A percentile compares a stretch with the other conserved stretches of the same genome.
phyloP scores from a whole-genome alignment of 2,888 invertebrate genomes.

The Agrochola lychnidis region DNA sequence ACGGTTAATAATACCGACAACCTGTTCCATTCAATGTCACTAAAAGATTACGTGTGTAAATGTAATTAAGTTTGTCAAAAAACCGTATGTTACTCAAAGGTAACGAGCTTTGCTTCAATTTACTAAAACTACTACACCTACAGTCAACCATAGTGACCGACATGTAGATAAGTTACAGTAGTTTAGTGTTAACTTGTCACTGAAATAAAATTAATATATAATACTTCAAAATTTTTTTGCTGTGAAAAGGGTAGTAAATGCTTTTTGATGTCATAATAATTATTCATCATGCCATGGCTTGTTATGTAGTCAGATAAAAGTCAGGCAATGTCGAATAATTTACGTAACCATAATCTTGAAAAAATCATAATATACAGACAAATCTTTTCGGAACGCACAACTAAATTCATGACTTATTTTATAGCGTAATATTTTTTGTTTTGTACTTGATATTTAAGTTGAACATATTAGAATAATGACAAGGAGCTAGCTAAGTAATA shows the following conservation, averaged over 20 bases:
- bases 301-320: too few relatives aligned
- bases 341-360: too few relatives aligned
- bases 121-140: slow-evolving; percentile 34
- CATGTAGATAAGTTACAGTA: slow-evolving; percentile 23
- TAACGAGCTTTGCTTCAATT: slow-evolving; percentile 48
- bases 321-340: too few relatives aligned
- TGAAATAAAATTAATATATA: not conserved
- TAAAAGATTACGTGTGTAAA: slow-evolving; percentile 49
- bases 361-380: too few relatives aligned
- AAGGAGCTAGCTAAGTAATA: too few relatives aligned
- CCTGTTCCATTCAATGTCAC: slow-evolving; percentile 66
- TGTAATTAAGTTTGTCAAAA: slow-evolving; percentile 60
- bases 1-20: slow-evolving; percentile 53
- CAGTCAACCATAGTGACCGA: slow-evolving; percentile 1
- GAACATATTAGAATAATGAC: not conserved
- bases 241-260: not conserved
- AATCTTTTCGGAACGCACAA: too few relatives aligned
- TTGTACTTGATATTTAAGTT: too few relatives aligned
- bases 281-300: too few relatives aligned
- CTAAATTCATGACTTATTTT: too few relatives aligned
- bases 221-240: not conserved
- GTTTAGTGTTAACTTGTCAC: not conserved
- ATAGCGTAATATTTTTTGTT: too few relatives aligned
- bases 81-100: slow-evolving; percentile 39
- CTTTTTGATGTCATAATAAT: too few relatives aligned